Evolutionary conservation across 2,888 invertebrate genomes (phyloP).

Genomic region (Troglohyphantes excavatus): DNA sequence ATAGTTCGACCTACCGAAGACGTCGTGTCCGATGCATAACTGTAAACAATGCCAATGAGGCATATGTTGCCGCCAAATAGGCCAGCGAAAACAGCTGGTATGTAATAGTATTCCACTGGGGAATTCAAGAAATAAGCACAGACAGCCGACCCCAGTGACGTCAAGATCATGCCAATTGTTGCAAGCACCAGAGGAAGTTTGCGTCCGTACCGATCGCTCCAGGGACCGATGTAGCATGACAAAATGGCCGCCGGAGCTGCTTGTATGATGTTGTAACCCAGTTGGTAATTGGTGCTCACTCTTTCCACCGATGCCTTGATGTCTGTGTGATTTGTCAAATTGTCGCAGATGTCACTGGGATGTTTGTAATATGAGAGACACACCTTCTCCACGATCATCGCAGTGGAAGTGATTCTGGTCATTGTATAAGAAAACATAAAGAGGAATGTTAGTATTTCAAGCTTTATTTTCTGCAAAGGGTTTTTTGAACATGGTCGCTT

Average conservation of each 20-base stretch:
- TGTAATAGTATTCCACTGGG: constrained; percentile 58
- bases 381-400: constrained; percentile 77
- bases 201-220: constrained; percentile 79
- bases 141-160: constrained; percentile 40
- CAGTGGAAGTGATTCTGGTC: constrained; percentile 69
- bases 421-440: constrained; percentile 62
- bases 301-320: constrained; percentile 61
- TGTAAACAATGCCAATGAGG: constrained; percentile 52
- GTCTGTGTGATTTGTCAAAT: constrained; percentile 57
- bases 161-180: constrained; percentile 49
- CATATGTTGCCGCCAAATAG: constrained; percentile 40
- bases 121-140: constrained; percentile 48
- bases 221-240: constrained; percentile 78
- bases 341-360: constrained; percentile 68
- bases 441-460: constrained; percentile 65
- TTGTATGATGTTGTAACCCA: constrained; percentile 76
- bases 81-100: constrained; percentile 52
- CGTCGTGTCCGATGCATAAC: constrained; percentile 74
- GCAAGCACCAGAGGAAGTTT: constrained; percentile 72
- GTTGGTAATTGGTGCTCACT: constrained; percentile 75
- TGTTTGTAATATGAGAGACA: constrained; percentile 74
- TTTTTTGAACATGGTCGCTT: too few relatives aligned
- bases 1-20: constrained; percentile 50
- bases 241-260: constrained; percentile 70
- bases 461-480: background rate